phyloP scores from a whole-genome alignment of 2,113 vertebrate genomes.

The Pantherophis guttatus region DNA sequence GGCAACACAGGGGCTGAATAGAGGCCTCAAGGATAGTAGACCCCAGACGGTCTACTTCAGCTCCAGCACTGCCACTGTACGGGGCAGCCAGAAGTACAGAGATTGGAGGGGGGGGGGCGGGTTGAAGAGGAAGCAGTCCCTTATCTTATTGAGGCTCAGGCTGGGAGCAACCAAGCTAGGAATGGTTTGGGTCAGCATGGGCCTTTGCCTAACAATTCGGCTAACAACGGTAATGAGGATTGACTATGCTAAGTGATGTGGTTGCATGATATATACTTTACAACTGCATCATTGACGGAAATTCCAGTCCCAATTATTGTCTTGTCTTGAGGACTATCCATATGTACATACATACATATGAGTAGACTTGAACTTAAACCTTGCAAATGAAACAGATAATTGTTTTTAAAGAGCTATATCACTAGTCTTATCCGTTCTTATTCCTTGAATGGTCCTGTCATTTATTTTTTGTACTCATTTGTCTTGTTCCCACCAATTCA shows the following conservation, averaged over 20 bases:
- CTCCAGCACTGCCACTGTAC: not conserved
- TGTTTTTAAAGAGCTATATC: not conserved
- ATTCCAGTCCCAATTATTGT: not conserved
- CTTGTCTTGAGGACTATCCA: not conserved
- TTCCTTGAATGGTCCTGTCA: not conserved
- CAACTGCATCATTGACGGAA: not conserved
- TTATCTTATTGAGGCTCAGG: not conserved
- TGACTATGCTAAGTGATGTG: not conserved
- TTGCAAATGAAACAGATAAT: not conserved
- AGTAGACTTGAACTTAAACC: not conserved
- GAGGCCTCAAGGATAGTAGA: not conserved
- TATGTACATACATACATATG: not conserved
- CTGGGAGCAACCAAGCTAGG: not conserved
- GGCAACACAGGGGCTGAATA: not conserved
- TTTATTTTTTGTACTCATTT: not conserved
- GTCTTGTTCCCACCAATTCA: not conserved
- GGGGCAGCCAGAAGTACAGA: not conserved
- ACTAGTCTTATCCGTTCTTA: not conserved
- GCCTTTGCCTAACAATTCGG: not conserved
- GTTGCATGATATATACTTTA: not conserved
- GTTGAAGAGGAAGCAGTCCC: not conserved
- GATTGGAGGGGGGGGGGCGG: not conserved
- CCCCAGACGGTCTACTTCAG: not conserved
- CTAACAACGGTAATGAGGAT: not conserved
- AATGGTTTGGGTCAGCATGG: not conserved